Evolutionary conservation across 2,113 vertebrate genomes (phyloP), one percentile per base, ranked within the genome.

Genomic region (Apteryx owenii): DNA sequence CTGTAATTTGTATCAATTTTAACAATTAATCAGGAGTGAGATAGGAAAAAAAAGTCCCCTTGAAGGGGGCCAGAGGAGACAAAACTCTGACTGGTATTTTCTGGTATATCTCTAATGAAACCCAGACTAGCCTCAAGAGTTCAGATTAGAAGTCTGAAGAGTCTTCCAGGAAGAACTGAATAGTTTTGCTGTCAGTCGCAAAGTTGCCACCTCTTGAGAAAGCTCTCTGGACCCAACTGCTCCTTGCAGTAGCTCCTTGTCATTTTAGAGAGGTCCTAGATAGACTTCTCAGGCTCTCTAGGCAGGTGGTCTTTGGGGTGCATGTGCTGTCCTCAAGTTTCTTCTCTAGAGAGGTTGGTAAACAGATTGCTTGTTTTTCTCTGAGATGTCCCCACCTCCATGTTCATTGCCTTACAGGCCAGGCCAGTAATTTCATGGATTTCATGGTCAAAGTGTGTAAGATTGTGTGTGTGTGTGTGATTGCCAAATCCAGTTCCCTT

Each of bases 341-440:
- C 1, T 0, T 85, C 19, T 80, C 53, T 50, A 53, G 51, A 80
- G 21, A 69, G 25, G 19, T 33, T 44, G 54, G 62, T 92, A 92
- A 83, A 72, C 3, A 58, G 54, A 88, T 31, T 1, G 50, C 62
- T 86, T 81, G 26, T n/a, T 85, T 90, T 77, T n/a, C 20, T 79
- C 64, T 21, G 36, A 51, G 14, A 46, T 92, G 31, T 54, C 44
- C 51, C 48, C 51, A 20, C 17, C 38, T 81, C 72, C n/a, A 33
- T 56, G n/a, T 62, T 94, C 42, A 12, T 60, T 88, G 22, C n/a
- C 29, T 81, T 48, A 16, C 38, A 81, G 71, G 28, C 50, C 64
- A 64, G 60, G 29, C 21, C 75, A 12, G 54, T 31, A 72, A 28
- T 93, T 96, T 88, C 40, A 71, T 48, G 61, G 53, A 78, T 86